Percentiles rank a stretch among this genome's conserved stretches.
phyloP scores from a whole-genome alignment of 92 coral and sea anemone species.

The Palythoa grandiflora region DNA sequence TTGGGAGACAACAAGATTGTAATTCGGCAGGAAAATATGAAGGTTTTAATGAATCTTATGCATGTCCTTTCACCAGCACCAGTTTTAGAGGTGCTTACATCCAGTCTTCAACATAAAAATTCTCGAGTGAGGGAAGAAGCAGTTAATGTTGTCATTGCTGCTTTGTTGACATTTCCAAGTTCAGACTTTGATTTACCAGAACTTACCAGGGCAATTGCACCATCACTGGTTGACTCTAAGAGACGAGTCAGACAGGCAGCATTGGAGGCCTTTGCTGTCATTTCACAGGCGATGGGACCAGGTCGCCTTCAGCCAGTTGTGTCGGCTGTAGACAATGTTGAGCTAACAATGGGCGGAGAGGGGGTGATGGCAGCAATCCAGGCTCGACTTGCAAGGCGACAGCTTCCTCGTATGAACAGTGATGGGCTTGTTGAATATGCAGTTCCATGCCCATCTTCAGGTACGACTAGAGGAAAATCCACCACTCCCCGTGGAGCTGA shows the following conservation, averaged over 20 bases:
- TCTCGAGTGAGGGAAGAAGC: slow-evolving; percentile 99
- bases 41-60: slow-evolving; percentile 97
- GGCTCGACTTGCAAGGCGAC: slow-evolving; percentile 97
- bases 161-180: slow-evolving; percentile 94
- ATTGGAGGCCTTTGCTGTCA: slow-evolving; percentile 97
- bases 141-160: slow-evolving; percentile 92
- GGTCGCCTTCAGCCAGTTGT: slow-evolving; percentile 92
- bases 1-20: slow-evolving; percentile 98
- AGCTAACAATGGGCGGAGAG: slow-evolving; percentile 91
- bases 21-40: slow-evolving; percentile 98
- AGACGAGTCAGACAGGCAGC: slow-evolving; percentile 98
- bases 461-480: slow-evolving; percentile 85
- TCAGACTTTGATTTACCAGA: slow-evolving; percentile 95
- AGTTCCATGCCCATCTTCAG: slow-evolving; percentile 90
- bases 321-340: slow-evolving; percentile 89
- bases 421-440: slow-evolving; percentile 99
- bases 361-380: slow-evolving; percentile 97
- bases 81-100: slow-evolving; percentile 78
- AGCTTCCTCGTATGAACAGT: slow-evolving; percentile 91
- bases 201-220: slow-evolving; percentile 88
- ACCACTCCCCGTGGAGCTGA: slow-evolving; percentile 92
- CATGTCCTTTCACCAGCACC: slow-evolving; percentile 90
- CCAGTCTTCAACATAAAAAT: slow-evolving; percentile 91
- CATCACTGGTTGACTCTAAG: slow-evolving; percentile 92
- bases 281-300: slow-evolving; percentile 99